Percentiles rank a stretch among this genome's conserved stretches.
Conservation (phyloP, 2,113 vertebrate genomes). For the Ctenodactylus gundi region DNA sequence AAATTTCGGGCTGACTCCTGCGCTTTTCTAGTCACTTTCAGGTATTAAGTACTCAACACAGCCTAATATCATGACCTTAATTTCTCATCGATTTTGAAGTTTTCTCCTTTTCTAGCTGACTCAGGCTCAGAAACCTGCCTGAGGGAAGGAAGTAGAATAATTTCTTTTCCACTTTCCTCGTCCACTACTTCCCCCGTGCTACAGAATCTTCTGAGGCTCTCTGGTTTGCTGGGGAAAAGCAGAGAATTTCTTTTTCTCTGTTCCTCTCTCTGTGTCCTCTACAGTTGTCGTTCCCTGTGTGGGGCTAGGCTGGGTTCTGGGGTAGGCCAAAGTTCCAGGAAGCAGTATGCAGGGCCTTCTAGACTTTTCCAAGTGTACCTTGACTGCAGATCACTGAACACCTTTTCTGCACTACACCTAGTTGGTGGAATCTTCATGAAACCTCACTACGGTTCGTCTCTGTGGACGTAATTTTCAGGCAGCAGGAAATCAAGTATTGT, state of each 20-base stretch:
- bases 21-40: not conserved
- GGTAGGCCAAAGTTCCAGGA: not conserved
- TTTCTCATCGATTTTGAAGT: not conserved
- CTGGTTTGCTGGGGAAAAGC: not conserved
- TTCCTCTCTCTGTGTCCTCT: not conserved
- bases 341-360: too few species aligned
- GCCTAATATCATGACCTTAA: not conserved
- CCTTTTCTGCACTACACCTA: not conserved
- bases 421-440: not conserved
- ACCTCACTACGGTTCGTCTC: not conserved
- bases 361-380: not conserved
- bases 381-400: not conserved
- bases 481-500: not conserved
- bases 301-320: not conserved
- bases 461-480: not conserved
- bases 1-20: not conserved
- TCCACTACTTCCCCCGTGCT: not conserved
- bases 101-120: not conserved
- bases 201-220: not conserved
- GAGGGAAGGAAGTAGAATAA: not conserved
- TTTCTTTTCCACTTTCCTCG: not conserved
- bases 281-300: not conserved
- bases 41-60: not conserved
- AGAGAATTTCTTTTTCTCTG: not conserved
- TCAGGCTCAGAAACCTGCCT: not conserved